phyloP scores from a whole-genome alignment of 2,888 invertebrate genomes.

The Lithosia quadra region DNA sequence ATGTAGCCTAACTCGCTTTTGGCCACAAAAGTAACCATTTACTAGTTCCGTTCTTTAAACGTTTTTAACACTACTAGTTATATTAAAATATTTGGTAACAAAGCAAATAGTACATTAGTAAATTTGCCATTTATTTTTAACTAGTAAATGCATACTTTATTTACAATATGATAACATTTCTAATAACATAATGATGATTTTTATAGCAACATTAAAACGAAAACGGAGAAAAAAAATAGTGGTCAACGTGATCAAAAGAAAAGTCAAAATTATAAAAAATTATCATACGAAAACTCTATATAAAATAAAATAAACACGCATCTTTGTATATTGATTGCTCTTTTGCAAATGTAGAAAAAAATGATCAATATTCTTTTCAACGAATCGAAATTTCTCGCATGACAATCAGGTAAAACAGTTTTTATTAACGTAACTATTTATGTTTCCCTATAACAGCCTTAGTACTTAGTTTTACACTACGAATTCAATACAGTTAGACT shows the following conservation, averaged over 20 bases:
- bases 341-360: background rate
- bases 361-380: background rate
- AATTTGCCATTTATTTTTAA: background rate
- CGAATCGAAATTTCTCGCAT: background rate
- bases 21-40: constrained; percentile 14
- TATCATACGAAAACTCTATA: background rate
- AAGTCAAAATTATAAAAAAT: background rate
- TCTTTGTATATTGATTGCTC: background rate
- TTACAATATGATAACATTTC: constrained; percentile 8
- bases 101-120: background rate
- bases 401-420: background rate
- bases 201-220: constrained; percentile 14
- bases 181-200: constrained; percentile 5
- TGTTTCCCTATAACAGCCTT: background rate
- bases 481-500: background rate
- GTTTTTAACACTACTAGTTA: background rate
- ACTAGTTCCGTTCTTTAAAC: constrained; percentile 10
- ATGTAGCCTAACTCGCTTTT: background rate
- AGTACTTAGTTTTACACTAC: background rate
- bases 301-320: background rate
- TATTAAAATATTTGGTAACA: constrained; percentile 6
- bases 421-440: background rate
- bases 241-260: background rate
- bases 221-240: constrained; percentile 2
- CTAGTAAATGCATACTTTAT: constrained; percentile 22